Evolutionary conservation across 2,113 vertebrate species (phyloP), one percentile per base, ranked within the genome.

Genomic region (Pelodiscus sinensis): DNA sequence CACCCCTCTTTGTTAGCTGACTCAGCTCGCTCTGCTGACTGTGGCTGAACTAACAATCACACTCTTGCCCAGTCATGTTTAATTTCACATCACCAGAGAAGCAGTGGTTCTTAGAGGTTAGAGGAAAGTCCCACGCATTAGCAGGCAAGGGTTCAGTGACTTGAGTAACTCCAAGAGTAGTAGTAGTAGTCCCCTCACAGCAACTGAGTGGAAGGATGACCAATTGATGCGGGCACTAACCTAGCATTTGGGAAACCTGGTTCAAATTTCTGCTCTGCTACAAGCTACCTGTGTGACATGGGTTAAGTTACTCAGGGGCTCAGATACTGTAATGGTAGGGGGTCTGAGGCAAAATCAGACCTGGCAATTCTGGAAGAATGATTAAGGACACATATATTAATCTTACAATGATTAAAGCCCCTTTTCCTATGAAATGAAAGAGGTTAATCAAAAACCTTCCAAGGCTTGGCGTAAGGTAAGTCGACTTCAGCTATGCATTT

Each of bases 271-370:
- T 62, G 65, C 31, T 71, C 8, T 7, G 4, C 65, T 68, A 31
- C 31, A 68, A 29, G 8, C 31, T n/a, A 68, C 31, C 31, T n/a
- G 65, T n/a, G 18, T 35, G 9, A 19, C 16, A 8, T n/a, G n/a
- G 18, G 65, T 19, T 35, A 71, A 71, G n/a, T 35, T 19, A 71
- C n/a, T 90, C 82, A 89, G 91, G 90, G 79, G 88, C 90, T 97
- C 89, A 90, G 79, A 81, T 80, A 12, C 9, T 38, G 35, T 83
- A 90, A 86, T 96, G 95, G 93, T 87, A 91, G 79, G 95, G 57
- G 6, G 62, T 94, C 62, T 86, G 88, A 85, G 89, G 35, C 65
- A n/a, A 68, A 68, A 18, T 68, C 65, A 68, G 3, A 68, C 31
- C n/a, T 35, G 16, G n/a, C n/a, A n/a, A 29, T 35, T 71, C 65